Conservation (phyloP, 2,797 vertebrate species). For the Thripadectes ignobilis region DNA sequence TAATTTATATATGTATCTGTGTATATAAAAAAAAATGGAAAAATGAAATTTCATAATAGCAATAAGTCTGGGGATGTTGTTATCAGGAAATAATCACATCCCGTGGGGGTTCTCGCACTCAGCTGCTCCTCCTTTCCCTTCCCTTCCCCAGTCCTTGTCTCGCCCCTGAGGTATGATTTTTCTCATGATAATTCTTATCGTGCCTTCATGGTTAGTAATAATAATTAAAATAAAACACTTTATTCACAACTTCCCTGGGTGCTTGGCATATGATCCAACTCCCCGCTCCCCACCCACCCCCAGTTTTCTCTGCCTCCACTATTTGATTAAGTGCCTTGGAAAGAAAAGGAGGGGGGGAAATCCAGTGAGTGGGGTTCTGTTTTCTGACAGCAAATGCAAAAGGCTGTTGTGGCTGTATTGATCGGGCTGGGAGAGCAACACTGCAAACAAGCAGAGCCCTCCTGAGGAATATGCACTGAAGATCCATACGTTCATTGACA, state of each 20-base stretch:
- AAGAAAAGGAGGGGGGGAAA: slow-evolving; percentile 1
- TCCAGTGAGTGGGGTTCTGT: background rate
- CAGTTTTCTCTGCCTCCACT: background rate
- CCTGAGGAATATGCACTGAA: slow-evolving; percentile 51
- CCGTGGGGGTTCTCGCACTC: slow-evolving; percentile 75
- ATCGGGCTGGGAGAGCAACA: slow-evolving; percentile 49
- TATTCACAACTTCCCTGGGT: slow-evolving; percentile 69
- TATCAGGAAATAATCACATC: slow-evolving; percentile 83
- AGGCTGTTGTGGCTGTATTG: slow-evolving; percentile 67
- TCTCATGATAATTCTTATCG: slow-evolving; percentile 77
- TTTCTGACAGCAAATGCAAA: slow-evolving; percentile 55
- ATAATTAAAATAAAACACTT: slow-evolving; percentile 75
- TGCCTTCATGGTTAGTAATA: slow-evolving; percentile 73
- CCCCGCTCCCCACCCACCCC: background rate
- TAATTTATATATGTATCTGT: slow-evolving; percentile 77
- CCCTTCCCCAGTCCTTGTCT: slow-evolving; percentile 53
- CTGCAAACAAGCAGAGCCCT: slow-evolving; percentile 57
- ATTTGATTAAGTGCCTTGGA: slow-evolving; percentile 48
- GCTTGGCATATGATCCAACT: slow-evolving; percentile 21
- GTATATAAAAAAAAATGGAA: slow-evolving; percentile 71
- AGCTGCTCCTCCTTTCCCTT: slow-evolving; percentile 72
- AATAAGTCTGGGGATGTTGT: slow-evolving; percentile 75
- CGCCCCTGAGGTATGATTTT: slow-evolving; percentile 77
- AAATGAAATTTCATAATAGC: slow-evolving; percentile 78
- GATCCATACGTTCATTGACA: slow-evolving; percentile 72